phyloP scores from a whole-genome alignment of 2,797 vertebrate genomes.

The Taeniopygia guttata region DNA sequence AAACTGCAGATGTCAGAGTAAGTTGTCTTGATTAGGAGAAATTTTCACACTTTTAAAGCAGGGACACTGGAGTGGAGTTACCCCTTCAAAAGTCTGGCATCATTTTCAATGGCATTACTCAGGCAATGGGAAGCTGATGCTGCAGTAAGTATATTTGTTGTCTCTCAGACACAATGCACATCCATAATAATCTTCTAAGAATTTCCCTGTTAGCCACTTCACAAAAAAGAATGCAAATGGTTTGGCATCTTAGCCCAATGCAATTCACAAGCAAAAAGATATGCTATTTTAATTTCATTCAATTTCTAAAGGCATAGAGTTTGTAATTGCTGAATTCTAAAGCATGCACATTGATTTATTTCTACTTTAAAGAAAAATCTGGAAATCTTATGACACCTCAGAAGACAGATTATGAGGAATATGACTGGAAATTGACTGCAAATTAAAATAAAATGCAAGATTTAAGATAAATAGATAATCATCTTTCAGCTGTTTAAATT shows the following conservation, averaged over 20 bases:
- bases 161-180: not conserved
- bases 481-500: not conserved
- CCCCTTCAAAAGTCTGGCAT: not conserved
- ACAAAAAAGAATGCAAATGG: not conserved
- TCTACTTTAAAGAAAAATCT: not conserved
- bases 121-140: not conserved
- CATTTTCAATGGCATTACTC: slow-evolving; percentile 24
- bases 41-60: slow-evolving; percentile 66
- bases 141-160: not conserved
- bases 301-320: not conserved
- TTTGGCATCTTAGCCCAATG: not conserved
- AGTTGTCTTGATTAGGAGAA: slow-evolving; percentile 58
- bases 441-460: not conserved
- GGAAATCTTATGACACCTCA: not conserved
- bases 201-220: not conserved
- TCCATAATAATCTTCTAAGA: not conserved
- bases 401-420: not conserved
- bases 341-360: not conserved
- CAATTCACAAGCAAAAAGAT: not conserved
- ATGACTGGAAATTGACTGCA: not conserved
- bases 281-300: not conserved
- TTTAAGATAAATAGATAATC: not conserved
- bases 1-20: slow-evolving; percentile 81
- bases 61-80: slow-evolving; percentile 7
- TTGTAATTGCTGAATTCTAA: not conserved